Conservation (phyloP, 2,888 invertebrate genomes). For the Nebria salina region DNA sequence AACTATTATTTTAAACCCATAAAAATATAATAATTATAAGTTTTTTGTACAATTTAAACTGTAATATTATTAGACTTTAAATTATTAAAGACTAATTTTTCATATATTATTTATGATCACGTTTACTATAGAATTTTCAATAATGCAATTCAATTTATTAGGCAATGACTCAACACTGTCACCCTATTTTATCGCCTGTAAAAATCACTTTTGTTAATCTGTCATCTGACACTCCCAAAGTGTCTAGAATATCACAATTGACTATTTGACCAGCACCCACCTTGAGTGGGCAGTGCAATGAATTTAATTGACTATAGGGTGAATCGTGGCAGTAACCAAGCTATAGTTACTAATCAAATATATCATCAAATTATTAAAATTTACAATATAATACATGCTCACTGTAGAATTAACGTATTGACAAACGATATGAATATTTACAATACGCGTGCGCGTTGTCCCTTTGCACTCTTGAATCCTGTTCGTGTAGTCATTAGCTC, state of each 20-base stretch:
- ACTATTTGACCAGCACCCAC: background rate
- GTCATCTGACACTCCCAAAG: background rate
- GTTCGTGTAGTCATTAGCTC: conserved; percentile 21
- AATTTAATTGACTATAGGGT: background rate
- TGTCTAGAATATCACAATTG: background rate
- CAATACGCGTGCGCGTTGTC: background rate
- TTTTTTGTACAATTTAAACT: no score
- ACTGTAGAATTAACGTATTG: background rate
- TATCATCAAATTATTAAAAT: background rate
- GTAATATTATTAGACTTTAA: no score
- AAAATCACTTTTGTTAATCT: background rate
- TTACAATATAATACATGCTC: background rate
- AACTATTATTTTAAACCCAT: no score
- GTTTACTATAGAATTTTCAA: no score
- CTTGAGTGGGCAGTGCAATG: background rate
- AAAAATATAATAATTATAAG: no score
- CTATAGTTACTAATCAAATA: background rate
- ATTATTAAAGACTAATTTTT: no score
- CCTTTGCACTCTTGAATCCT: background rate
- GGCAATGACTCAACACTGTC: no score
- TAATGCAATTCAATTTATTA: no score
- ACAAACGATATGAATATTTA: background rate
- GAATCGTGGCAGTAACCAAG: background rate
- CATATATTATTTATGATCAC: no score
- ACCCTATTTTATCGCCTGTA: no score